Evolutionary conservation across 2,888 invertebrate genomes (phyloP).

Genomic region (Lobophora halterata): DNA sequence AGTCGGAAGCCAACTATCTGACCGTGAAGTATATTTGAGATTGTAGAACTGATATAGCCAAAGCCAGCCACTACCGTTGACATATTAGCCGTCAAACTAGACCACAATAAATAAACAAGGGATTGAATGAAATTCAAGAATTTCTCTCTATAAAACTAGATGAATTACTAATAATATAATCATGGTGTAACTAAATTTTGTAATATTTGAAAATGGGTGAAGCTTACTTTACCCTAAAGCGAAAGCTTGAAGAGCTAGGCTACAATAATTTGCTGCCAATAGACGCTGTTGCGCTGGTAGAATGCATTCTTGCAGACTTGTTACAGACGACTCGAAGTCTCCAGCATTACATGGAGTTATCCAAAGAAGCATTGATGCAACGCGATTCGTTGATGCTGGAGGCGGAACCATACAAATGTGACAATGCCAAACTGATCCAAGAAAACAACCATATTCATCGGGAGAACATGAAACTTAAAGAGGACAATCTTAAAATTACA

Average conservation of each 20-base stretch:
- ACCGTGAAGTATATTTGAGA: no score
- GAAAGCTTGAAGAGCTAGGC: conserved; percentile 90
- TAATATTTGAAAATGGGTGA: conserved; percentile 75
- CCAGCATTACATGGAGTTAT: conserved; percentile 89
- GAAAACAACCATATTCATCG: conserved; percentile 88
- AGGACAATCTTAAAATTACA: conserved; percentile 80
- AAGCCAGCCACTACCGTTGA: no score
- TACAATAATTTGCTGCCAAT: conserved; percentile 88
- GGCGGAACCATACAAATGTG: conserved; percentile 89
- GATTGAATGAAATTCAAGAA: no score
- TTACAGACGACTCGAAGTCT: conserved; percentile 93
- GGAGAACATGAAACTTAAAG: conserved; percentile 83
- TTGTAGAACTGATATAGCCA: no score
- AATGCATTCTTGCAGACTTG: conserved; percentile 89
- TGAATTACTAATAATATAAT: no score
- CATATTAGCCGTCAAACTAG: no score
- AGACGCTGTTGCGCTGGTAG: conserved; percentile 90
- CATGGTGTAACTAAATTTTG: no score
- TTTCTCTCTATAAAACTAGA: no score
- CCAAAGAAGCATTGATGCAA: conserved; percentile 86
- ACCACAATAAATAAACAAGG: no score
- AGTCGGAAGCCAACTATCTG: no score
- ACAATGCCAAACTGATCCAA: conserved; percentile 87
- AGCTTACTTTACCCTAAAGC: conserved; percentile 73
- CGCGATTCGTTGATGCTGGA: conserved; percentile 85